Percentiles rank a stretch among this genome's conserved stretches.
Evolutionary conservation across 2,113 vertebrate genomes (phyloP).

Genomic region (crab-eating macaque (Macaca fascicularis)): T2T-MFA8v1.1 NC_088379.1:8345001-8345500

Average conservation of each 20-base stretch:
- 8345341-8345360: background rate
- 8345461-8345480: no score
- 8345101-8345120: background rate
- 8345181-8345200: background rate
- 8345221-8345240: background rate
- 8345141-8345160: background rate
- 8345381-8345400: background rate
- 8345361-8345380: background rate
- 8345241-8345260: background rate
- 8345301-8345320: background rate
- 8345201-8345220: background rate
- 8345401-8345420: no score
- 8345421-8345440: background rate
- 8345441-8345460: background rate
- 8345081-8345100: background rate
- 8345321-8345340: background rate
- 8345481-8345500: no score
- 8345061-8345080: no score
- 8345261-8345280: background rate
- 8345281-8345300: background rate
- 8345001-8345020: background rate
- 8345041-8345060: background rate
- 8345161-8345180: background rate
- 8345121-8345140: background rate
- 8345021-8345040: background rate